phyloP scores from a whole-genome alignment of 1,140 invertebrate species.

The Cotesia vestalis region DNA sequence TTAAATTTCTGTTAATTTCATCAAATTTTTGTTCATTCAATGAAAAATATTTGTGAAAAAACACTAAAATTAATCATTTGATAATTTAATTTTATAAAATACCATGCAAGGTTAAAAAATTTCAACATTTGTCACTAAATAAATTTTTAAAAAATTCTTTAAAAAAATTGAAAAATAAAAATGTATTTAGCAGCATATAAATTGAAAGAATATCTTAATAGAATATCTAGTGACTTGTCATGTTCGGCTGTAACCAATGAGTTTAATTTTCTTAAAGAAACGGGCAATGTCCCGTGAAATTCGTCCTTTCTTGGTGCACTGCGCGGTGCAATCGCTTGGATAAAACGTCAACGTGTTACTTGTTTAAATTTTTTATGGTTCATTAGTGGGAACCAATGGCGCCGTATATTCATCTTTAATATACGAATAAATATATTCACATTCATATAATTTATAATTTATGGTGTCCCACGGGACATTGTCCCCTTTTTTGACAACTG shows the following conservation, averaged over 20 bases:
- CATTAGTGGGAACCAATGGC: conserved; percentile 19
- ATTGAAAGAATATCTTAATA: too few relatives aligned
- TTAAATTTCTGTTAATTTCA: too few relatives aligned
- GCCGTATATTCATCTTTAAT: neutral
- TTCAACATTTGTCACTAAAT: too few relatives aligned
- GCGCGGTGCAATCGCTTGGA: conserved; percentile 33
- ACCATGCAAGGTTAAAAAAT: too few relatives aligned
- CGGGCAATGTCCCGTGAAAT: neutral
- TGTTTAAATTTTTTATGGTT: conserved; percentile 36
- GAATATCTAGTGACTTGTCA: neutral
- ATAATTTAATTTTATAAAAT: too few relatives aligned
- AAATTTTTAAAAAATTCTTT: too few relatives aligned
- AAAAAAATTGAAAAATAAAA: too few relatives aligned
- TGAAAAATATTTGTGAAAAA: too few relatives aligned
- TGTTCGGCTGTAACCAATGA: neutral
- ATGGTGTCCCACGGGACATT: neutral
- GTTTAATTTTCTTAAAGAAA: conserved; percentile 3
- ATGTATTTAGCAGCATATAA: too few relatives aligned
- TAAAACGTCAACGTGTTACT: conserved; percentile 34
- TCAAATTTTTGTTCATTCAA: too few relatives aligned
- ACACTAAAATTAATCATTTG: too few relatives aligned
- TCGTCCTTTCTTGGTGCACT: conserved; percentile 4
- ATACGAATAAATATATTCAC: conserved; percentile 9
- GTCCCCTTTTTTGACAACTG: too few relatives aligned
- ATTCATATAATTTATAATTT: neutral